These are phyloP conservation scores for Amphipyra berbera DNA, from an alignment of 2,888 invertebrate species.

Conservation along the genomic window DNA sequence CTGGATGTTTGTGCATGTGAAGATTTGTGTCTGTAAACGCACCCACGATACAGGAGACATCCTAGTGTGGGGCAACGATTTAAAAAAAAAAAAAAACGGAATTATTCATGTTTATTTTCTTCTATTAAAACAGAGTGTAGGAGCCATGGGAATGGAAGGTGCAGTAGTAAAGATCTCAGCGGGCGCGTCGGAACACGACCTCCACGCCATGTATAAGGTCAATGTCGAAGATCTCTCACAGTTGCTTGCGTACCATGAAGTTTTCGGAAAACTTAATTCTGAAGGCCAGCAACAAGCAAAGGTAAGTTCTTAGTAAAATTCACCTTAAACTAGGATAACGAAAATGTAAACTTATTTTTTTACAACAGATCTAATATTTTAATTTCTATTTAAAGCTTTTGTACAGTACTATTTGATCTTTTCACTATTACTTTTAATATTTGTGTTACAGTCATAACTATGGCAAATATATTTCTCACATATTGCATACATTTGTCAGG, in stretches of 20 bases:
- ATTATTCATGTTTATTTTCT: not conserved
- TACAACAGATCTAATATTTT: too few relatives aligned
- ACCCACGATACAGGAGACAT: too few relatives aligned
- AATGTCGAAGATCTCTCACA: constrained; percentile 96
- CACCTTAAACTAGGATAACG: too few relatives aligned
- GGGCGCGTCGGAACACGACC: constrained; percentile 92
- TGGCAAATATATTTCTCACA: not conserved
- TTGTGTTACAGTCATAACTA: not conserved
- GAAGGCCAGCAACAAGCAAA: constrained; percentile 81
- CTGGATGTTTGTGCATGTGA: too few relatives aligned
- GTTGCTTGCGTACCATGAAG: constrained; percentile 95
- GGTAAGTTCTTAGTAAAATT: constrained; percentile 50
- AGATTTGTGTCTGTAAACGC: too few relatives aligned
- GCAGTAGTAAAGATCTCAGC: constrained; percentile 93
- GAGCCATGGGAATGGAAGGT: constrained; percentile 91
- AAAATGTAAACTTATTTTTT: too few relatives aligned
- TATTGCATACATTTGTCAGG: too few relatives aligned
- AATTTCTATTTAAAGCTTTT: too few relatives aligned
- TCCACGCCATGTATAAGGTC: constrained; percentile 95
- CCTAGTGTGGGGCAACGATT: too few relatives aligned
- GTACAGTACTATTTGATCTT: too few relatives aligned
- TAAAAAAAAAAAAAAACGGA: too few relatives aligned
- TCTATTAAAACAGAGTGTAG: constrained; percentile 72
- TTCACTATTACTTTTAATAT: too few relatives aligned
- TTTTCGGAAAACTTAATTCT: constrained; percentile 89